Evolutionary conservation across 2,113 vertebrate genomes (phyloP).

Genomic region (Malurus cyaneus): DNA sequence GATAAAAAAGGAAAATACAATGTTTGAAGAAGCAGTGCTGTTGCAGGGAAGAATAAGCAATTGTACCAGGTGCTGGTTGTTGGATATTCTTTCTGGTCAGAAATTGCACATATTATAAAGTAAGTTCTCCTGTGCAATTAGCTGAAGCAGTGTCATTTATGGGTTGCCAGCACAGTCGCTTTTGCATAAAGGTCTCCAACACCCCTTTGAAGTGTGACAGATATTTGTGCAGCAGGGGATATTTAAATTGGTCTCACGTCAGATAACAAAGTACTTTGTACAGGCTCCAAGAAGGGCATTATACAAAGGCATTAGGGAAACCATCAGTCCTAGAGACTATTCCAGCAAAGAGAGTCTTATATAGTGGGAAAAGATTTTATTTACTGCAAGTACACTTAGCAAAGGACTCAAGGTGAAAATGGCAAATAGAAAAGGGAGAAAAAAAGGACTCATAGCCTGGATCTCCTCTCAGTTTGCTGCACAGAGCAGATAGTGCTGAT

Average conservation of each 20-base stretch:
- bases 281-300: neutral
- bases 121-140: neutral
- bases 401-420: neutral
- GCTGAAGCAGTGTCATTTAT: neutral
- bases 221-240: neutral
- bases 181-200: neutral
- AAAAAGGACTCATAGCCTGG: neutral
- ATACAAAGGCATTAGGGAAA: neutral
- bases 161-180: neutral
- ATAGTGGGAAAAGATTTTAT: neutral
- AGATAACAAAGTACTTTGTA: neutral
- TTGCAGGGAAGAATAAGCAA: neutral
- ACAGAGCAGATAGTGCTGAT: neutral
- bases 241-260: neutral
- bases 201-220: neutral
- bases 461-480: neutral
- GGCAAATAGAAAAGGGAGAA: neutral
- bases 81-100: neutral
- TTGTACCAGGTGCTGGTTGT: neutral
- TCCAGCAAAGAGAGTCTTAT: neutral
- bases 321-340: neutral
- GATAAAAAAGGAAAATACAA: neutral
- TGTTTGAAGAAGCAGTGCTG: neutral
- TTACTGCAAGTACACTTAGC: neutral
- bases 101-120: neutral